phyloP scores from a whole-genome alignment of 2,797 vertebrate species.

The Pseudochaenichthys georgianus region DNA sequence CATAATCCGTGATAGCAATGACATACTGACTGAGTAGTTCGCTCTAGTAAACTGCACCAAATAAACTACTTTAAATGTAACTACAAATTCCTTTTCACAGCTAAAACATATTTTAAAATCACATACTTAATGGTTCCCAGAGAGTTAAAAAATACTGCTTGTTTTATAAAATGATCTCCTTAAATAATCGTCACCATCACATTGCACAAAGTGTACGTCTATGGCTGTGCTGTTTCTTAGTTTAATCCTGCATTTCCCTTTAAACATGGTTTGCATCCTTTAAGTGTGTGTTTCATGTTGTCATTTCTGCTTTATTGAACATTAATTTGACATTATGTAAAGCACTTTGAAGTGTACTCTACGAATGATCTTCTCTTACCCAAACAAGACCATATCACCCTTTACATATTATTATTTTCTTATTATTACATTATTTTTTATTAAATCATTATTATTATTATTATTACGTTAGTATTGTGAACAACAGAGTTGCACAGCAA shows the following conservation, averaged over 20 bases:
- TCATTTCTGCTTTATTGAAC: neutral
- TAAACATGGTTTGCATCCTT: neutral
- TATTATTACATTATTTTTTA: no score
- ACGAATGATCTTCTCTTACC: no score
- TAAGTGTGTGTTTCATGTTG: neutral
- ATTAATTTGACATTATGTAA: neutral
- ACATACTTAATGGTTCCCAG: neutral
- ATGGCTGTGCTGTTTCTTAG: neutral
- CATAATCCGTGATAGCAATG: neutral
- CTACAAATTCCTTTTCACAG: neutral
- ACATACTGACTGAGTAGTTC: neutral
- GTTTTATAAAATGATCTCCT: neutral
- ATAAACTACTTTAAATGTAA: neutral
- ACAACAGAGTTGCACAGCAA: neutral
- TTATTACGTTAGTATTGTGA: no score
- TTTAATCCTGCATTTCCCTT: neutral
- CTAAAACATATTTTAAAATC: neutral
- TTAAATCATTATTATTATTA: no score
- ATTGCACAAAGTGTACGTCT: rapidly evolving
- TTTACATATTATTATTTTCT: neutral
- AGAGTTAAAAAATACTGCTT: neutral
- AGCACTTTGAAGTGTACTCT: neutral
- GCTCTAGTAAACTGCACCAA: neutral
- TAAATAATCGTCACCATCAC: neutral
- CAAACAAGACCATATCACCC: neutral